Evolutionary conservation across 2,113 vertebrate genomes (phyloP), one percentile per base, ranked within the genome.

Genomic region (Conger conger): DNA sequence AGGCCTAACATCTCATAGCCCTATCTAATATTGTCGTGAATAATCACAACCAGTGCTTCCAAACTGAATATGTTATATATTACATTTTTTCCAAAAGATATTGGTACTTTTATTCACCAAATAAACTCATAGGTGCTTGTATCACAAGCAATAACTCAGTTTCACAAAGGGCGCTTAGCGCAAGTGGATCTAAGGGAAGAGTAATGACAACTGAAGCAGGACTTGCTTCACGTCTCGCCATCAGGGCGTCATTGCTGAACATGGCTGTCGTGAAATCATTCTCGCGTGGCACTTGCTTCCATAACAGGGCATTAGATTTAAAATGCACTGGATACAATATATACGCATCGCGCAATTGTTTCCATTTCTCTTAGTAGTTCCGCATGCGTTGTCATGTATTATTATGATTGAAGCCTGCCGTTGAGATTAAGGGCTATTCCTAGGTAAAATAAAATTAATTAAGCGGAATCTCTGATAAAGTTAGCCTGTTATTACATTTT

Each of bases 361-460:
- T 73, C 23, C 0, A 30, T 73, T 73, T 63, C 33, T 73, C 68
- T 73, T 73, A 73, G 27, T 73, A 13, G 27, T 73, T 33, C 27
- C 68, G n/a, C n/a, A 13, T 73, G 68, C 68, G 11, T 33, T 73
- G 68, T 73, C 68, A 33, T 54, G 73, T 84, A 50, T 84, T 50
- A 76, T 83, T 76, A 77, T 57, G 42, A 57, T 27, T 79, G 30
- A 42, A 77, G 35, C 9, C 20, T 78, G 53, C 73, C 20, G 68
- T 73, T 20, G 79, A 76, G 20, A 81, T 68, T 33, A 53, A 81
- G 60, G 18, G 45, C 33, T 33, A 4, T 33, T 76, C 60, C 60
- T 80, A 54, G 79, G 63, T 76, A 85, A 85, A 60, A n/a, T 68
- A 27, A 85, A 85, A 85, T 76, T 36, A 85, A 85, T 85, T 57